Evolutionary conservation across 2,113 vertebrate genomes (phyloP).

Genomic region (Thunnus maccoyii): DNA sequence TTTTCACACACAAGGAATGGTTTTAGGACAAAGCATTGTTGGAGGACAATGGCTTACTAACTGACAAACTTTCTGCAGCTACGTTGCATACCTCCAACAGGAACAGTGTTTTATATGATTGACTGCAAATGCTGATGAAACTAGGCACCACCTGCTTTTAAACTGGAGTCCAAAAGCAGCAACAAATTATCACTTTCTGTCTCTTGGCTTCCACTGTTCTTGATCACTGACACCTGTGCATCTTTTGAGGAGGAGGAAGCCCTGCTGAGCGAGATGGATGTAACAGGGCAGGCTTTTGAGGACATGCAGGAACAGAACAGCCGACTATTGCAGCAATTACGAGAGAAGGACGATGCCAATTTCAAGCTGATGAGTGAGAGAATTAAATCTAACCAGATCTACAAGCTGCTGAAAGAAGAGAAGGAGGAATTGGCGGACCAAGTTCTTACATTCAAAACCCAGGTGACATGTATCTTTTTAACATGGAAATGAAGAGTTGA

Average conservation of each 20-base stretch:
- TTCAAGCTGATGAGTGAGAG: constrained; percentile 97
- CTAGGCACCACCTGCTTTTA: not conserved
- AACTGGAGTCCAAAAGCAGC: not conserved
- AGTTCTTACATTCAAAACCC: constrained; percentile 93
- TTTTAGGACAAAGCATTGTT: not conserved
- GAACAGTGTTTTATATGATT: not conserved
- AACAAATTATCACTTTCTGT: not conserved
- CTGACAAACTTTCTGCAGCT: not conserved
- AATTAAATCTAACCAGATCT: constrained; percentile 97
- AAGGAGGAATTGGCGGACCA: constrained; percentile 95
- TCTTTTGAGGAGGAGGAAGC: constrained; percentile 93
- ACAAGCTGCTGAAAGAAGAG: constrained; percentile 93
- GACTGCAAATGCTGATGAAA: constrained; percentile 6
- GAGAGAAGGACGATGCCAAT: constrained; percentile 96
- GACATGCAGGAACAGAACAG: constrained; percentile 98
- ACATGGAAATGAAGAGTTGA: not conserved
- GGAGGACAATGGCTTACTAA: not conserved
- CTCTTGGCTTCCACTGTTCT: constrained; percentile 2
- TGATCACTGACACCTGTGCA: constrained; percentile 35
- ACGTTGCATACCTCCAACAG: not conserved
- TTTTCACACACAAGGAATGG: not conserved
- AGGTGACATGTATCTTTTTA: constrained; percentile 80
- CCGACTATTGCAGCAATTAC: constrained; percentile 91
- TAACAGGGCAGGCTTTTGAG: constrained; percentile 95
- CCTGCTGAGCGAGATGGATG: constrained; percentile 95